A percentile compares a stretch with the other conserved stretches of the same genome.
phyloP scores from a whole-genome alignment of 2,797 vertebrate genomes.

The Austrolebias charrua region DNA sequence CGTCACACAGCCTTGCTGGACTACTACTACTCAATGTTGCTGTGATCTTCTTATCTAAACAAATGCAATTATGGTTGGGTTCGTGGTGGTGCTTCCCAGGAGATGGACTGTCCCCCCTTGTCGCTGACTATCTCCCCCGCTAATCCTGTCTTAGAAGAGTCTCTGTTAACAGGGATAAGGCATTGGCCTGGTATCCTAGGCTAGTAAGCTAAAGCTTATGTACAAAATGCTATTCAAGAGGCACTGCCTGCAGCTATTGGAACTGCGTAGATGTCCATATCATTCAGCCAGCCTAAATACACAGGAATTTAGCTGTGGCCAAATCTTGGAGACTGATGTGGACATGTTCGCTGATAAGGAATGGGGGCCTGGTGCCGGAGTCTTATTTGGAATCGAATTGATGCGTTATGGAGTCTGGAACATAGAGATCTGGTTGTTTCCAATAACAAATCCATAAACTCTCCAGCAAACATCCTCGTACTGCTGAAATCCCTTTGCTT shows the following conservation, averaged over 20 bases:
- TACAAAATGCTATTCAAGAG: conserved; percentile 85
- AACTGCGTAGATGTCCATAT: conserved; percentile 79
- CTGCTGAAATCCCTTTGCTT: conserved; percentile 57
- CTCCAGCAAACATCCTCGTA: conserved; percentile 68
- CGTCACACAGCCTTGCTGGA: conserved; percentile 50
- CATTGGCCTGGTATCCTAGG: conserved; percentile 83
- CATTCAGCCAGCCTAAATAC: conserved; percentile 81
- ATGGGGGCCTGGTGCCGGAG: conserved; percentile 58
- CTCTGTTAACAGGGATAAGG: conserved; percentile 97
- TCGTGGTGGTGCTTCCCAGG: conserved; percentile 82
- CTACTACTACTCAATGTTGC: conserved; percentile 64
- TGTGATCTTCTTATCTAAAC: conserved; percentile 83
- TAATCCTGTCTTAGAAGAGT: conserved; percentile 98
- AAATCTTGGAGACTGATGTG: conserved; percentile 81
- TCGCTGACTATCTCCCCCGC: conserved; percentile 87
- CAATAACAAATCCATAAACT: conserved; percentile 78
- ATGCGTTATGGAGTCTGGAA: conserved; percentile 75
- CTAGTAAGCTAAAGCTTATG: conserved; percentile 86
- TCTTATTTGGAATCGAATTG: conserved; percentile 80
- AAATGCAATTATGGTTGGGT: conserved; percentile 84
- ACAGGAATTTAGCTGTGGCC: conserved; percentile 81
- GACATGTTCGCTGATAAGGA: conserved; percentile 79
- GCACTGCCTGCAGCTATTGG: conserved; percentile 86
- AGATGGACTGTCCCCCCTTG: conserved; percentile 90
- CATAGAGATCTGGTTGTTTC: conserved; percentile 73